Conservation (phyloP, 2,797 vertebrate genomes). For the Spondyliosoma cantharus region DNA sequence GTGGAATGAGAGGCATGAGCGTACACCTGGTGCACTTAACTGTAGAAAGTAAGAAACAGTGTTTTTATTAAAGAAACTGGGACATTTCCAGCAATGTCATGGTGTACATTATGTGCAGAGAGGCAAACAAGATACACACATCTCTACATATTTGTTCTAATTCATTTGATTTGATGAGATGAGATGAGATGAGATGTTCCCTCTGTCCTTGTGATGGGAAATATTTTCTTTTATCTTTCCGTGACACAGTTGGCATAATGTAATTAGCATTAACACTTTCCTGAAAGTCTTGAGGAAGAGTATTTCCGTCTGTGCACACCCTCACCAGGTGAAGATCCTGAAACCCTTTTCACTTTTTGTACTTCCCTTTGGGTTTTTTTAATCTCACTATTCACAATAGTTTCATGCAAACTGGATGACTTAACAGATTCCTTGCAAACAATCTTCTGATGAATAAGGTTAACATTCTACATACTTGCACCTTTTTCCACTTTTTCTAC, state of each 20-base stretch:
- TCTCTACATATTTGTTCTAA: not conserved
- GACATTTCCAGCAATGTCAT: not conserved
- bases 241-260: not conserved
- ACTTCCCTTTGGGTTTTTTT: not conserved
- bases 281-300: not conserved
- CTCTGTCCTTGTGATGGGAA: not conserved
- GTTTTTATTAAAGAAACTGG: not conserved
- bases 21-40: not conserved
- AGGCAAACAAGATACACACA: not conserved
- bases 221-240: not conserved
- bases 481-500: not conserved
- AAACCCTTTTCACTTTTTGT: not conserved
- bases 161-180: too few relatives aligned
- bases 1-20: conserved; percentile 39
- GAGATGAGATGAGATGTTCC: not conserved
- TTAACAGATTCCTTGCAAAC: not conserved
- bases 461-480: not conserved
- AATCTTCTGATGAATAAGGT: not conserved
- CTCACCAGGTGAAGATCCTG: not conserved
- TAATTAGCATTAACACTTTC: not conserved
- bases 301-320: not conserved
- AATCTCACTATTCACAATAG: not conserved
- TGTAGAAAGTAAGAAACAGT: too few relatives aligned
- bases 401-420: not conserved
- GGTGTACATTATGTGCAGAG: not conserved